phyloP scores from a whole-genome alignment of 2,113 vertebrate species.

The Myodes glareolus region DNA sequence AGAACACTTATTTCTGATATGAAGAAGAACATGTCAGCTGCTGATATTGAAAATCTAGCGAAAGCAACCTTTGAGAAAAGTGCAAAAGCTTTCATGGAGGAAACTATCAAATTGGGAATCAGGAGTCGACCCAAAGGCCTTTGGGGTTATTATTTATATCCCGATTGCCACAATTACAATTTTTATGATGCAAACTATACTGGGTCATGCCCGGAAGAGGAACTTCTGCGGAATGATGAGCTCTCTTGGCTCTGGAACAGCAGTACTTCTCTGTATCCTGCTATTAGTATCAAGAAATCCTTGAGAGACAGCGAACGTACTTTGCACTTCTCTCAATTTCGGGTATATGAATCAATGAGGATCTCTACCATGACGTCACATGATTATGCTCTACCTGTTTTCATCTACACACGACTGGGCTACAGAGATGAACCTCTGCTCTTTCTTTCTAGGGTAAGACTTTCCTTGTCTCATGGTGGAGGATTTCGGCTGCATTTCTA shows the following conservation, averaged over 20 bases:
- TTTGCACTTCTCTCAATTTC: slow-evolving; percentile 88
- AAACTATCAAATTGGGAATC: slow-evolving; percentile 88
- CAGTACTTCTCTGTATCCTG: slow-evolving; percentile 89
- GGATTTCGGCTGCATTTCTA: background rate
- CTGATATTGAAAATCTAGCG: slow-evolving; percentile 85
- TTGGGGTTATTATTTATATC: slow-evolving; percentile 91
- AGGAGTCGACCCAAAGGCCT: slow-evolving; percentile 86
- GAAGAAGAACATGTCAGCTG: slow-evolving; percentile 84
- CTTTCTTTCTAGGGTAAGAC: slow-evolving; percentile 88
- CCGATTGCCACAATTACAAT: slow-evolving; percentile 92
- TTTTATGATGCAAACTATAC: slow-evolving; percentile 86
- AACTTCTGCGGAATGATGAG: slow-evolving; percentile 89
- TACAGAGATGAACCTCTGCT: slow-evolving; percentile 88
- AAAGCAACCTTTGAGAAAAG: slow-evolving; percentile 89
- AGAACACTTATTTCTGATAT: slow-evolving; percentile 84
- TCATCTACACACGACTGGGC: slow-evolving; percentile 88
- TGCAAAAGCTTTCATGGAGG: slow-evolving; percentile 88
- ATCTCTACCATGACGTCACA: slow-evolving; percentile 85
- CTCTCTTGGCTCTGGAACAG: slow-evolving; percentile 91
- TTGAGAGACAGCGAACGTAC: slow-evolving; percentile 83
- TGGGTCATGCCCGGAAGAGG: slow-evolving; percentile 86
- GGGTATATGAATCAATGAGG: slow-evolving; percentile 87
- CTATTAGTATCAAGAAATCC: slow-evolving; percentile 85
- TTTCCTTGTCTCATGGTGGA: background rate
- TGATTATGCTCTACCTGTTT: slow-evolving; percentile 87